Evolutionary conservation across 1,140 invertebrate genomes (phyloP), one percentile per base, ranked within the genome.

Genomic region (Lordiphosa mommai): DNA sequence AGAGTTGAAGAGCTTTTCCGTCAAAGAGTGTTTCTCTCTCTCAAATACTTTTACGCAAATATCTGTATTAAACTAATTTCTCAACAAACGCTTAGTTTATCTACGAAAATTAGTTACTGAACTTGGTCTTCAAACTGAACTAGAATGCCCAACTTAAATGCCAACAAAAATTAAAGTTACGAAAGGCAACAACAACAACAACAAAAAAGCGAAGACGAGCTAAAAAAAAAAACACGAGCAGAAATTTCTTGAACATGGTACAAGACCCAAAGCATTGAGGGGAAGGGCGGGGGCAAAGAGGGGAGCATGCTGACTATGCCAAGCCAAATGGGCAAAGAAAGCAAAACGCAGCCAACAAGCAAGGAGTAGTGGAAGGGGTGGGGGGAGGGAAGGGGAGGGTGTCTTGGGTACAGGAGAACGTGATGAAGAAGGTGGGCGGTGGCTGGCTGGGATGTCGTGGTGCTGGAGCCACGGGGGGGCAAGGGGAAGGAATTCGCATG

Each of bases 131-230:
- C n/a, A n/a, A 40, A 20, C 3, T 12, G 37, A 46, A 51, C 14
- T n/a, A n/a, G 33, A 16, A 20, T 20, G 17, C 20, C 20, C 20
- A 23, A 23, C 20, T 27, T 6, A 7, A 53, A 65, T 65, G 61
- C 60, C 73, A 79, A 77, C 74, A 72, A 79, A 79, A 79, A 27
- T 79, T 77, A 72, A 77, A 77, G 73, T 79, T 72, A 72, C 68
- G n/a, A n/a, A n/a, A n/a, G n/a, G n/a, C n/a, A n/a, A n/a, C n/a
- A n/a, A n/a, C n/a, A n/a, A n/a, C n/a, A n/a, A n/a, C n/a, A n/a
- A n/a, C n/a, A n/a, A n/a, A 68, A 79, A 79, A 67, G 61, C 67
- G 67, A 67, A 71, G 61, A 52, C 4, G 61, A 51, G 32, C 38
- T 27, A 17, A 46, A 61, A 51, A 51, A 36, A 63, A 32, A 38